phyloP scores from a whole-genome alignment of 2,888 invertebrate species.

The Cynaeus angustus region DNA sequence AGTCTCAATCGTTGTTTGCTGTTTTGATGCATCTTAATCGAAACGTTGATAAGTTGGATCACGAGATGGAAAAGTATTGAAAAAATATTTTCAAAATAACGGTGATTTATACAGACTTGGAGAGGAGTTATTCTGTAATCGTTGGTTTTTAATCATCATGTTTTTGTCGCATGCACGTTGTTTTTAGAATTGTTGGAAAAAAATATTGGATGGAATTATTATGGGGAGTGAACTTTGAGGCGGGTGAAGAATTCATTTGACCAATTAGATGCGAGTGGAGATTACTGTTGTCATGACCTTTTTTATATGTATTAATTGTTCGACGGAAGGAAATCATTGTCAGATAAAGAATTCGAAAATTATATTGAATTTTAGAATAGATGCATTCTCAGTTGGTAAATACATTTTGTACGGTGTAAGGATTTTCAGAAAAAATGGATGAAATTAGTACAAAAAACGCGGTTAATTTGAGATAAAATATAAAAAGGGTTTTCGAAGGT shows the following conservation, averaged over 20 bases:
- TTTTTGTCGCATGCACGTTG: background rate
- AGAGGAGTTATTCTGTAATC: constrained; percentile 2
- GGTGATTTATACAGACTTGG: constrained; percentile 1
- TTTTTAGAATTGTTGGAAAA: background rate
- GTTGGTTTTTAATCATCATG: background rate
- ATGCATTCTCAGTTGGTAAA: too few relatives aligned
- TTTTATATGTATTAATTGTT: background rate
- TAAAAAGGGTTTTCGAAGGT: too few relatives aligned
- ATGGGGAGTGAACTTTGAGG: background rate
- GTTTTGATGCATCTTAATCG: background rate
- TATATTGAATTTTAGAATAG: too few relatives aligned
- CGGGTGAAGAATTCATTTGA: background rate
- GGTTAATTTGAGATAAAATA: too few relatives aligned
- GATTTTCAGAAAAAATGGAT: too few relatives aligned
- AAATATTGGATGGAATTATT: background rate
- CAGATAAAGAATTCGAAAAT: too few relatives aligned
- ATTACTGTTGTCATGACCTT: background rate
- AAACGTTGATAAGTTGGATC: background rate
- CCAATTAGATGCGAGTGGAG: background rate
- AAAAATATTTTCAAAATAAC: background rate
- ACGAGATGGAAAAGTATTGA: background rate
- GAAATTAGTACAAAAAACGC: too few relatives aligned
- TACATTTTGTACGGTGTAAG: too few relatives aligned
- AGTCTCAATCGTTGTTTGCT: background rate
- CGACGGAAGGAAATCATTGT: background rate